These are phyloP conservation scores for Mimachlamys varia DNA, from an alignment of 2,888 invertebrate species.

Conservation along the genomic window DNA sequence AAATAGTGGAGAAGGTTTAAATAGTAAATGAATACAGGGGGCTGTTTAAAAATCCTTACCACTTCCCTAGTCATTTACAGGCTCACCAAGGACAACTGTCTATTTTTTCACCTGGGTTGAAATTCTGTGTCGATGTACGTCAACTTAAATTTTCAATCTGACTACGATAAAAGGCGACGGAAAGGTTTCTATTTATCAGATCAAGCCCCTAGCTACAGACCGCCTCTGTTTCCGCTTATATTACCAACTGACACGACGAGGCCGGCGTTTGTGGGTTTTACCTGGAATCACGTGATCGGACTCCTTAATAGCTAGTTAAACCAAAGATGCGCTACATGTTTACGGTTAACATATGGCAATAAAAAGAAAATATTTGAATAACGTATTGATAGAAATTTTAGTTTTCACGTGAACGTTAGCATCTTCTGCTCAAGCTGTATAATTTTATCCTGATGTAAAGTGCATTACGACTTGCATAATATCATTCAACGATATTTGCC, in stretches of 20 bases:
- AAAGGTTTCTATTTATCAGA: conserved; percentile 1
- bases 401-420: too few relatives aligned
- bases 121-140: conserved; percentile 30
- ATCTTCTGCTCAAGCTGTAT: too few relatives aligned
- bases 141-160: background rate
- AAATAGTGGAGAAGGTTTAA: background rate
- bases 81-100: background rate
- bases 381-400: too few relatives aligned
- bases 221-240: conserved; percentile 11
- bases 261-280: background rate
- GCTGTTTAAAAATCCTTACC: background rate
- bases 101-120: conserved; percentile 9
- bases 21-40: background rate
- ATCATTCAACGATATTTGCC: too few relatives aligned
- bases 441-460: too few relatives aligned
- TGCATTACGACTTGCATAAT: too few relatives aligned
- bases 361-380: too few relatives aligned
- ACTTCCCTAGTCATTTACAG: background rate
- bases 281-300: background rate
- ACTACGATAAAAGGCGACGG: background rate
- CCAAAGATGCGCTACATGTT: background rate
- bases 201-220: conserved; percentile 23
- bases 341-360: too few relatives aligned
- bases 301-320: background rate
- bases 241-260: background rate